Conservation (phyloP, 2,113 vertebrate species). For the Rhea americana region DNA sequence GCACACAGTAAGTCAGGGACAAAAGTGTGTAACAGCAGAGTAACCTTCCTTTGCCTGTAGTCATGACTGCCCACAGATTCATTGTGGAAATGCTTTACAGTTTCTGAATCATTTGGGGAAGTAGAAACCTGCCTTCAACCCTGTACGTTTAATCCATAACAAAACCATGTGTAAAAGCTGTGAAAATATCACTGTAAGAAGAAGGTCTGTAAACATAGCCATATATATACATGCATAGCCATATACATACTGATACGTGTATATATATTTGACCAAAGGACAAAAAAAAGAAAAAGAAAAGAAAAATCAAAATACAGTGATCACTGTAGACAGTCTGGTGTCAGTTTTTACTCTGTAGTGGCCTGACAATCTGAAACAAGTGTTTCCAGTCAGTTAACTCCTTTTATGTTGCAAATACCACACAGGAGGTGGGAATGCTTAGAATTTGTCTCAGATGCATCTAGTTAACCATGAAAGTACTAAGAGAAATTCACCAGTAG, state of each 20-base stretch:
- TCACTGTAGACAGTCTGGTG: neutral
- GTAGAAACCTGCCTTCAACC: neutral
- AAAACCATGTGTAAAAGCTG: rapidly evolving
- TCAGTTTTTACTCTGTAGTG: rapidly evolving
- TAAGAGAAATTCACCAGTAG: neutral
- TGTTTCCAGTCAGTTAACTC: neutral
- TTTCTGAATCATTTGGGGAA: conserved; percentile 10
- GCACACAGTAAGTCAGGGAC: neutral
- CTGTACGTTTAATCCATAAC: neutral
- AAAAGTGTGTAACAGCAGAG: neutral
- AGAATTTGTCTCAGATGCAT: neutral
- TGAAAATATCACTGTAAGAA: neutral
- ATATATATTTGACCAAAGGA: neutral
- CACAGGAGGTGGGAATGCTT: neutral
- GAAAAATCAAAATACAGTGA: neutral
- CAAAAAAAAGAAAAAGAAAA: neutral
- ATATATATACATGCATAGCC: no score
- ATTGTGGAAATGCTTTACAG: neutral
- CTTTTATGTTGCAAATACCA: neutral
- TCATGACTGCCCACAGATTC: neutral
- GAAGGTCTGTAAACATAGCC: neutral
- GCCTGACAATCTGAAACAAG: neutral
- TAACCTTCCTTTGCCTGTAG: neutral
- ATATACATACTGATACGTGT: neutral
- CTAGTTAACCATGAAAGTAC: neutral